Base-by-base conservation (phyloP, 1,140 invertebrate genomes). In the Caenorhabditis briggsae region DNA sequence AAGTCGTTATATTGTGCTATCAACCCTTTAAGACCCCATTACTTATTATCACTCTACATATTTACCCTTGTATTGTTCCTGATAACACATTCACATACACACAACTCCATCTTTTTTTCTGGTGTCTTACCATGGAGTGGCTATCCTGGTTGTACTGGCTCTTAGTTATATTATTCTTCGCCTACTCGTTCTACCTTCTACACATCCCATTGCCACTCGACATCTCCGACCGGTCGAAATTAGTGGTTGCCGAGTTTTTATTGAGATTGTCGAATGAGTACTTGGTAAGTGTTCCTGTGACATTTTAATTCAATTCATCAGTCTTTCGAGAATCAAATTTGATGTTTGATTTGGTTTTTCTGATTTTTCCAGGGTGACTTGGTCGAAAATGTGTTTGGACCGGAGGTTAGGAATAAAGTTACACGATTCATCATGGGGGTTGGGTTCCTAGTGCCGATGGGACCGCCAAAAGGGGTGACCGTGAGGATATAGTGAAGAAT, bases 191-290 rank as follows among this genome's bases (percentile, higher is more conserved):
- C n/a, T 88, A 83, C 25, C 83, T 85, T 5, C 88, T 91, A 14
- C 86, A 91, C 56, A 89, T 89, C 53, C 89, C 91, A 20, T 83
- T 91, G 18, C 90, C 91, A 25, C n/a, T 53, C 25, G 87, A 88
- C 14, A 92, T 91, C 46, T 88, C 87, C 70, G 90, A 91, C 74
- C 70, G 91, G 23, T 56, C 74, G 41, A 91, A 91, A 74, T 78
- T 91, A 43, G 88, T 90, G 64, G 23, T 92, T 12, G 87, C 90
- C 48, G 90, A 91, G 82, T 91, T 92, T 84, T 61, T 90, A 41
- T 70, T 91, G 50, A 84, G 90, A 55, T 8, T 91, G 23, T 87
- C 74, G 25, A 92, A 92, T 83, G 90, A 91, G 86, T 91, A 91
- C 82, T 64, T 91, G 78, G 90, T 91, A 86, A 59, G 65, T 87